Evolutionary conservation across 1,140 invertebrate genomes (phyloP), one percentile per base, ranked within the genome.

Genomic region (Odontomachus brunneus): DNA sequence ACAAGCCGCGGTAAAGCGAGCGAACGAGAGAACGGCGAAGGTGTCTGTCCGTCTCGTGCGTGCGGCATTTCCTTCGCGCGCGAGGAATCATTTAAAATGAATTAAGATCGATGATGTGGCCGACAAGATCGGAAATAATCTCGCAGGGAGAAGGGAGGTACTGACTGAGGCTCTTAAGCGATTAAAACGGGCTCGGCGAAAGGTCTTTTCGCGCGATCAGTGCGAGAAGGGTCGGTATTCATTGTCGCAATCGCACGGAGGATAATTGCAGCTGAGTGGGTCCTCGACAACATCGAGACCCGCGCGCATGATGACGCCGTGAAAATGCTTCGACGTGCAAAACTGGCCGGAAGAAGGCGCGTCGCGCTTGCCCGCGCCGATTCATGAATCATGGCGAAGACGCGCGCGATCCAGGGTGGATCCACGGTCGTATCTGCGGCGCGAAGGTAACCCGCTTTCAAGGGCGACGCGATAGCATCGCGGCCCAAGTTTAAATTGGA

Each of bases 401-500:
- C 33, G 17, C 51, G 24, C 53, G 53, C 57, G 59, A 75, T 48
- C 24, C 26, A n/a, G 60, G 49, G 59, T 83, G 57, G 57, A 82
- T 66, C 80, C 69, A 83, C 71, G 69, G 29, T 22, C 49, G 62
- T 38, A 57, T 49, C 59, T 11, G 44, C 14, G 55, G 69, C 19
- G 66, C 24, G 11, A 33, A 48, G 59, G 84, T 84, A 84, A 88
- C 84, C 71, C 81, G 84, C 84, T 86, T 86, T 89, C 87, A 83
- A 84, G 84, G 84, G 60, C 88, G 76, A 51, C 67, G 84, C 87
- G 88, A 88, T 89, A 85, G 78, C 78, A 83, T 83, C 84, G 71
- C 55, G 63, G 72, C 57, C 75, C 48, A 86, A 89, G 87, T 89
- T 89, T 89, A 89, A 89, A 89, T 89, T 88, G 88, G 76, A 89